Conservation (phyloP, 1,140 invertebrate genomes). For the Formica exsecta region DNA sequence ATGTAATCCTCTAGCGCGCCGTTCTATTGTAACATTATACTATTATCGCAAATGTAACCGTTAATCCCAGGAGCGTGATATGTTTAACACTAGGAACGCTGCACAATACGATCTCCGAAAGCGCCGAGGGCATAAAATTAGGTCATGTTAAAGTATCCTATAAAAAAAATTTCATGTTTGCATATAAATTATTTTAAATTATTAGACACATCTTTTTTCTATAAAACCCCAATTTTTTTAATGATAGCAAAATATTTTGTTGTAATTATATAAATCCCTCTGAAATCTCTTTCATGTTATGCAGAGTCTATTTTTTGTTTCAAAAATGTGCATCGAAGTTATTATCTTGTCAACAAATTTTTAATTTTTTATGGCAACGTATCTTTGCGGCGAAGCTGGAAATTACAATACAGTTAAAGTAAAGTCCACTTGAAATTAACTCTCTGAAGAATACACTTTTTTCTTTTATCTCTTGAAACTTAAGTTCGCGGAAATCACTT, state of each 20-base stretch:
- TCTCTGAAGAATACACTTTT: neutral
- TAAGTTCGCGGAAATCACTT: neutral
- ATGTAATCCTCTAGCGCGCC: conserved; percentile 40
- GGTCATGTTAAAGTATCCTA: neutral
- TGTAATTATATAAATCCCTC: neutral
- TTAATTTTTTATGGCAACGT: neutral
- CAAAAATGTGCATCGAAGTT: neutral
- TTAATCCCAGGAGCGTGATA: conserved; percentile 44
- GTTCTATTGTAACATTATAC: conserved; percentile 44
- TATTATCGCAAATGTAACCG: conserved; percentile 25
- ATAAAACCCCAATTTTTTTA: neutral
- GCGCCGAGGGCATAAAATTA: neutral
- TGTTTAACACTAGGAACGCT: conserved; percentile 31
- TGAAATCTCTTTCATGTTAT: too few relatives aligned
- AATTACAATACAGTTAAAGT: neutral
- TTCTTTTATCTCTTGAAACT: neutral
- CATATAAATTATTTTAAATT: neutral
- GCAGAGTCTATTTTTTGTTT: neutral
- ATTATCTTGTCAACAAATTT: neutral
- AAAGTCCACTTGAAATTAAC: conserved; percentile 1
- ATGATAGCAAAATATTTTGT: neutral
- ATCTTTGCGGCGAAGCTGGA: neutral
- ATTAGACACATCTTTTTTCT: neutral
- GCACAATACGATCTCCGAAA: conserved; percentile 7
- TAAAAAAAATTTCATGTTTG: neutral